Base-by-base conservation (phyloP, 2,113 vertebrate genomes). In the Indri indri region DNA sequence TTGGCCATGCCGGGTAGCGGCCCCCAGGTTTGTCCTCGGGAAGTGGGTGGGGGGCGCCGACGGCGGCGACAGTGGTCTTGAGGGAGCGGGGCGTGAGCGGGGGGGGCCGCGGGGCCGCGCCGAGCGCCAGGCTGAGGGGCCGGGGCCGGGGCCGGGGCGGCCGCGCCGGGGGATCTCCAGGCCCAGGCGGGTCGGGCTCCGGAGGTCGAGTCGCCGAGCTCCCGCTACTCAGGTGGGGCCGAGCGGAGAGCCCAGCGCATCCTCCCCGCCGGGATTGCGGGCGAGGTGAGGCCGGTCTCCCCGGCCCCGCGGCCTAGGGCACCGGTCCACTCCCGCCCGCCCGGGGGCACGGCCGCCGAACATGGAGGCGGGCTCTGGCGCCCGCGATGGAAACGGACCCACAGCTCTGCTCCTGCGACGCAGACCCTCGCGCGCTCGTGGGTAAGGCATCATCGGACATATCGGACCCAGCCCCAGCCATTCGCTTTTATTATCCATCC, bases 151-250 rank as follows among this genome's bases (percentile, higher is more conserved):
- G 42, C 63, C 30, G 20, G 80, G 7, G 82, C 54, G 73, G n/a
- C 83, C 61, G 66, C 52, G 74, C 77, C 34, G 81, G 91, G 42
- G 2, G 87, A 59, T 14, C 82, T 47, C 40, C 97, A 91, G 98
- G 98, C 97, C 98, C 88, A 4, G 97, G 93, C 61, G 42, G 85
- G 94, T 23, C 80, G 27, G 88, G 13, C 84, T 34, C 82, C 30
- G 63, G 95, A 85, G 95, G 94, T 95, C 96, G 90, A 76, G 92
- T 91, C 82, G 40, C 42, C 47, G 40, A 76, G 93, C 42, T 68
- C 74, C 70, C 59, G 89, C 91, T 63, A 82, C 77, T 37, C 92
- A 18, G 95, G 77, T 18, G 74, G 50, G 45, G 90, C 54, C 0
- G 68, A 52, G 91, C 73, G 30, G 83, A 23, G 18, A 66, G 85